Percentiles rank a stretch among this genome's conserved stretches.
Evolutionary conservation across 2,888 invertebrate species (phyloP).

Genomic region (Copidosoma aretas): DNA sequence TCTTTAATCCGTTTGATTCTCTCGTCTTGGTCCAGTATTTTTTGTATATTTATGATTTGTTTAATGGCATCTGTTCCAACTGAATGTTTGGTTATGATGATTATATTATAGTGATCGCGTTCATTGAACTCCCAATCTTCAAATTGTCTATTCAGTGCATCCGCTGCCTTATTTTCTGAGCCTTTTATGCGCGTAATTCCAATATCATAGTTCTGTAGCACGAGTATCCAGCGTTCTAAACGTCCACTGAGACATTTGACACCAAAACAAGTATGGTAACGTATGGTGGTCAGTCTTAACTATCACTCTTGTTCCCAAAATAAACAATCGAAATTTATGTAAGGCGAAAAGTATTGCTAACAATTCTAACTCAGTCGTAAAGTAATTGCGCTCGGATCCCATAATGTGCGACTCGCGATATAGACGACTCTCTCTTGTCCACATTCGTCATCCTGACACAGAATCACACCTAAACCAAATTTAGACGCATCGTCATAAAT

Average conservation of each 20-base stretch:
- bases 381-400: neutral
- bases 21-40: neutral
- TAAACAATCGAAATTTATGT: neutral
- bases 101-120: neutral
- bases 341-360: neutral
- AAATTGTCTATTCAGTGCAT: no score
- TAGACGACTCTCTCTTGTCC: neutral
- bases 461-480: neutral
- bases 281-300: no score
- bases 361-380: neutral
- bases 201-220: no score
- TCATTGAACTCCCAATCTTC: neutral
- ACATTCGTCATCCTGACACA: neutral
- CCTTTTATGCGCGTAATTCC: no score
- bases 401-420: neutral
- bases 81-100: neutral
- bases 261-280: no score
- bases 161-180: no score
- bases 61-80: neutral
- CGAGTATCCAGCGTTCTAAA: no score
- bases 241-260: no score
- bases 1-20: neutral
- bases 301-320: neutral
- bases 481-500: neutral
- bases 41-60: neutral